Percentiles rank a stretch among this genome's conserved stretches.
Conservation (phyloP, 30 jellyfish, hydroid and myxozoan genomes). For the Sanderia malayensis region DNA sequence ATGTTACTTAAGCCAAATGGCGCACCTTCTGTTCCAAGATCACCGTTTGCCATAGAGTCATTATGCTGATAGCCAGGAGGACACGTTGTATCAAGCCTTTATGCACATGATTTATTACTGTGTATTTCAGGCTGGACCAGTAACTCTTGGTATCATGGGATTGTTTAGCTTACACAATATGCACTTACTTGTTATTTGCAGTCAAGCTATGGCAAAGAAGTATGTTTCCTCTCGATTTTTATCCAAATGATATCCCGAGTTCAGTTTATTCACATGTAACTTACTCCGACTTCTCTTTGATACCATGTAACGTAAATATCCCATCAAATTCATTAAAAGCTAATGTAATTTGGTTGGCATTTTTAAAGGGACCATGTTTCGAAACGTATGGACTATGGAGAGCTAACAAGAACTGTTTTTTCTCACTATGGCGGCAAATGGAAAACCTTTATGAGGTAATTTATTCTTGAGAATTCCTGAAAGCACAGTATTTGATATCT, state of each 20-base stretch:
- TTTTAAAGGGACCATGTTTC: slow-evolving; percentile 34
- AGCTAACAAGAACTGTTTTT: slow-evolving; percentile 41
- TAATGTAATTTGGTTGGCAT: too few species aligned
- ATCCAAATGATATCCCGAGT: too few species aligned
- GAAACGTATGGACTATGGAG: slow-evolving; percentile 74
- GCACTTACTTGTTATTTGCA: slow-evolving; percentile 72
- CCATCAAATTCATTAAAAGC: too few species aligned
- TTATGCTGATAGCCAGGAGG: too few species aligned
- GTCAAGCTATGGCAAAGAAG: slow-evolving; percentile 65
- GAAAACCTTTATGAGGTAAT: slow-evolving; percentile 53
- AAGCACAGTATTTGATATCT: neutral
- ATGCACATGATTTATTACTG: neutral
- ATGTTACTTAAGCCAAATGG: too few species aligned
- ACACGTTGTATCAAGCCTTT: too few species aligned
- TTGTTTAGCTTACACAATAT: slow-evolving; percentile 62
- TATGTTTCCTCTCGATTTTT: neutral
- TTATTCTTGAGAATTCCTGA: too few species aligned
- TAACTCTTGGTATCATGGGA: slow-evolving; percentile 52
- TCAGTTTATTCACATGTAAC: too few species aligned
- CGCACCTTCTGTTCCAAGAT: too few species aligned
- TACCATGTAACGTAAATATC: too few species aligned
- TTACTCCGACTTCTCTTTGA: too few species aligned
- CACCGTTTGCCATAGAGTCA: too few species aligned
- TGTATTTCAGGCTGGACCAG: slow-evolving; percentile 67
- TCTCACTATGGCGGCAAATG: slow-evolving; percentile 39